Evolutionary conservation across 2,797 vertebrate species (phyloP).

Genomic region (Melopsittacus undulatus): DNA sequence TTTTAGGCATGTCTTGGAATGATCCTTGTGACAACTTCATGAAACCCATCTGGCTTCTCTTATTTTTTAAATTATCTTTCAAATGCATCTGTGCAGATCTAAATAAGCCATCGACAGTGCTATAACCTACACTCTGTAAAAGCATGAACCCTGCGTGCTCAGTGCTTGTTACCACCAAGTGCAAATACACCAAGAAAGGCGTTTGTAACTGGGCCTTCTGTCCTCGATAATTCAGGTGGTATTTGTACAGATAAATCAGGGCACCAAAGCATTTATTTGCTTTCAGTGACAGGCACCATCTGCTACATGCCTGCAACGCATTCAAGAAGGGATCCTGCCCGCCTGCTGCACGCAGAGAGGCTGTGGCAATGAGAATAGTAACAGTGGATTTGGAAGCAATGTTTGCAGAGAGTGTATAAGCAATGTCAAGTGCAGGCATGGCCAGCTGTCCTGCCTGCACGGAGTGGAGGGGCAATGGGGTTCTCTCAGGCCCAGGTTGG

Average conservation of each 20-base stretch:
- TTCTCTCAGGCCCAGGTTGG: neutral
- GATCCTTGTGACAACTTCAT: neutral
- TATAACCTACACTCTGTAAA: neutral
- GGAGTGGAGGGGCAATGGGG: neutral
- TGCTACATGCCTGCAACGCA: neutral
- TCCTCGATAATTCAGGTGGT: slow-evolving; percentile 16
- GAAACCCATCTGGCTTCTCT: neutral
- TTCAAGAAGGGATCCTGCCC: neutral
- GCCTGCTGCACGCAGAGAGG: neutral
- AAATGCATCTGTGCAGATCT: neutral
- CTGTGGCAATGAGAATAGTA: neutral
- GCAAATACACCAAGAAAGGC: neutral
- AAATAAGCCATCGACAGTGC: neutral
- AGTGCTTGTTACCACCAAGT: neutral
- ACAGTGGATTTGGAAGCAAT: neutral
- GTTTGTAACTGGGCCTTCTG: neutral
- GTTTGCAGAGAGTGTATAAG: neutral
- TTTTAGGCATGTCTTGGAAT: slow-evolving; percentile 6
- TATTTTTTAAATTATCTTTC: neutral
- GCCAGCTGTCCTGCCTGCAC: neutral
- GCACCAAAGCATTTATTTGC: slow-evolving; percentile 45
- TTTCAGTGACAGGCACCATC: slow-evolving; percentile 53
- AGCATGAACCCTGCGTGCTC: neutral
- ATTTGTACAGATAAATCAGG: slow-evolving; percentile 25
- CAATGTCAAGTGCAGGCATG: neutral